Evolutionary conservation across 2,888 invertebrate species (phyloP), one percentile per base, ranked within the genome.

Genomic region (Pandemis corylana): DNA sequence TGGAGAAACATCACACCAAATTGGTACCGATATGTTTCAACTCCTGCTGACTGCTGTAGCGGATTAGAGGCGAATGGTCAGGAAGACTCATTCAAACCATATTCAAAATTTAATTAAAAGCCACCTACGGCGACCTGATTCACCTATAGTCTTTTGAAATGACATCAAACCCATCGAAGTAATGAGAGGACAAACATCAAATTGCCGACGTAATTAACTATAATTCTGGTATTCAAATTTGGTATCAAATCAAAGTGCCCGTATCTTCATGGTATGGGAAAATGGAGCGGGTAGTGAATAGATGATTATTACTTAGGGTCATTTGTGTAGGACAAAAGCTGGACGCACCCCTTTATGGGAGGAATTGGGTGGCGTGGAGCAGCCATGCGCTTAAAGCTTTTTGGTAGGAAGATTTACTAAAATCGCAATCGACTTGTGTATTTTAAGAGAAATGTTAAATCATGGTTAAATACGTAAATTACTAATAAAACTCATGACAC

Each of bases 291-390:
- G 74, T 84, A 83, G 85, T 92, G 90, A 92, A 92, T 92, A 85
- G 86, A 90, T 93, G 87, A 92, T 93, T 91, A 90, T 91, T 89
- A 87, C 88, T 88, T 89, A 88, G 93, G 93, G 92, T 93, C 93
- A 94, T 92, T 93, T 92, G 89, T 83, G 85, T 82, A 81, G 90
- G 88, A 94, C 92, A 93, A 94, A 90, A 87, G 88, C 85, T 82
- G 86, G 85, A 85, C 86, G 79, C 80, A 87, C 88, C 89, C 91
- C 87, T 90, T 90, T 86, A 84, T 84, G 84, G 78, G 79, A 59
- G 77, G 78, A 75, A 77, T 64, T 10, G 68, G 68, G 71, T 67
- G 75, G 62, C 9, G 41, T 75, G n/a, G 75, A 75, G 75, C 36
- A 13, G 66, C 20, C 41, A n/a, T 61, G 12, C 44, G n/a, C 13